Evolutionary conservation across 2,888 invertebrate species (phyloP).

Genomic region (Epistrophe eligans): DNA sequence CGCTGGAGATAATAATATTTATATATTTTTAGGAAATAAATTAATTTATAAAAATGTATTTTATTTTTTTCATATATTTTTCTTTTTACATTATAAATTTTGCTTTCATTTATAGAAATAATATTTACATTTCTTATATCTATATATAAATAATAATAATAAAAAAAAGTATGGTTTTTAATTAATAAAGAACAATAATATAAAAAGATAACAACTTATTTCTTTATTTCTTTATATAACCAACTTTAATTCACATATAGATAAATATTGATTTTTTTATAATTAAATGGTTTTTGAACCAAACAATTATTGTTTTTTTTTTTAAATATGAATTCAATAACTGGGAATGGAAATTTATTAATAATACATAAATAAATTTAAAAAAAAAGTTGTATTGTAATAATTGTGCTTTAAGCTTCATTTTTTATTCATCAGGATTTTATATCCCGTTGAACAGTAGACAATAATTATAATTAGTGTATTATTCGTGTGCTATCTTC

Average conservation of each 20-base stretch:
- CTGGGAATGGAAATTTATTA: conserved; percentile 46
- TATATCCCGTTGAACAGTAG: neutral
- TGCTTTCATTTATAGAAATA: neutral
- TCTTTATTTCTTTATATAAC: neutral
- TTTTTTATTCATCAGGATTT: conserved; percentile 27
- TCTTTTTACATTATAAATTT: neutral
- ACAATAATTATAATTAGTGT: neutral
- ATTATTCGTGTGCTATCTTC: neutral
- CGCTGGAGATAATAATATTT: conserved; percentile 16
- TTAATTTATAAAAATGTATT: conserved; percentile 51
- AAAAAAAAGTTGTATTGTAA: conserved; percentile 22
- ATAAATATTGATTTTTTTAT: neutral
- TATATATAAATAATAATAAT: neutral
- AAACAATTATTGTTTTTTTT: neutral
- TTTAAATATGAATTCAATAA: conserved; percentile 21
- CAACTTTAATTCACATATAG: neutral
- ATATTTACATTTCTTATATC: conserved; percentile 4
- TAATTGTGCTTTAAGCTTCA: conserved; percentile 67
- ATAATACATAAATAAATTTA: conserved; percentile 15
- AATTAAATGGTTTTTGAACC: conserved; percentile 15
- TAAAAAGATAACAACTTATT: conserved; percentile 7
- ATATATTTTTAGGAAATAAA: conserved; percentile 38
- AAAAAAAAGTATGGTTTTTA: neutral
- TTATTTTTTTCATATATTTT: neutral
- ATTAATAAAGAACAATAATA: conserved; percentile 2